Base-by-base conservation (phyloP, 2,797 vertebrate genomes). In the Cynodonichthys magdalenae region DNA sequence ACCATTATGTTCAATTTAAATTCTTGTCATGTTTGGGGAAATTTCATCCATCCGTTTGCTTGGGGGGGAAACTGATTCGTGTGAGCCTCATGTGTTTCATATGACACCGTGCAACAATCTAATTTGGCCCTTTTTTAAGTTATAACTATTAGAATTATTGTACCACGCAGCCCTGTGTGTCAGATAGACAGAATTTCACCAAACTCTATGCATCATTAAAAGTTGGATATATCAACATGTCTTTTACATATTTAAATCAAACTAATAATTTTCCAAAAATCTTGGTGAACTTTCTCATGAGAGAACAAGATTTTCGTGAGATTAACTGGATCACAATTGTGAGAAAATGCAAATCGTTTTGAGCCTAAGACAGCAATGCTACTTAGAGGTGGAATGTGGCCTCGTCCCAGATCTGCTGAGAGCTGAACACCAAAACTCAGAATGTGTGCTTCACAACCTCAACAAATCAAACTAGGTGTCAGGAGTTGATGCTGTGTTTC, bases 31-130 rank as follows among this genome's bases (percentile, higher is more conserved):
- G 6, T 59, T 65, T 20, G 7, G n/a, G 7, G 28, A 53, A 49
- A 54, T 65, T 18, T 39, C n/a, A 11, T 36, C 12, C 58, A 59
- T 20, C 6, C 28, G 24, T 54, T 67, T 24, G 31, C 12, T 60
- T 7, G 6, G 34, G 7, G 19, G n/a, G 42, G 52, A 15, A 12
- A 15, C 15, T 8, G 44, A 44, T 73, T 69, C 19, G 14, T 14
- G 11, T 53, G 34, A 34, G 50, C n/a, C 50, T 49, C 69, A 56
- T 73, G 71, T 2, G 0, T 10, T 7, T 49, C 61, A 66, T 66
- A 57, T 59, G 69, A 61, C 50, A 17, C n/a, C 41, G 9, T 51
- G 15, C 29, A 45, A 28, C 5, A 5, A 7, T 5, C 29, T 7
- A 4, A 7, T 31, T 31, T 31, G 29, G 29, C 29, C 7, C 29